phyloP scores from a whole-genome alignment of 2,888 invertebrate genomes.

The Tenthredo distinguenda region DNA sequence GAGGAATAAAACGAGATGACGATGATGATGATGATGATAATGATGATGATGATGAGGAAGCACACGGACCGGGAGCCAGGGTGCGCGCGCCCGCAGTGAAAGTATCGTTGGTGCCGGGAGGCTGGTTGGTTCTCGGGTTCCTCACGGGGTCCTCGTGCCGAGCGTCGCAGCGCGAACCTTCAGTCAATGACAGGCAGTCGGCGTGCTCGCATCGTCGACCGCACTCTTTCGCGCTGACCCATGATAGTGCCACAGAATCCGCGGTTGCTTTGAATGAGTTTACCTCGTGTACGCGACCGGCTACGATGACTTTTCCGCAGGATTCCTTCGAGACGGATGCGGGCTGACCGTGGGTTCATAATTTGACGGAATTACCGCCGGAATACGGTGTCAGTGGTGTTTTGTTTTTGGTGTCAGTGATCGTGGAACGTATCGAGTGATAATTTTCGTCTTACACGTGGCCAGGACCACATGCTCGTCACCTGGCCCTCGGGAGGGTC shows the following conservation, averaged over 20 bases:
- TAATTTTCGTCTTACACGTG: constrained; percentile 7
- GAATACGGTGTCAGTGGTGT: constrained; percentile 19
- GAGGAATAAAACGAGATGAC: not conserved
- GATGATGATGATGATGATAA: constrained; percentile 5
- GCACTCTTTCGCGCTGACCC: not conserved
- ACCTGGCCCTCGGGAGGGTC: constrained; percentile 46
- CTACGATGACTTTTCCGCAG: not conserved
- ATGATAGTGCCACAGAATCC: not conserved
- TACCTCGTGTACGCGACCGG: not conserved
- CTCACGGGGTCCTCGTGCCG: constrained; percentile 48
- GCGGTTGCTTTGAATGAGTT: not conserved
- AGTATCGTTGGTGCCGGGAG: constrained; percentile 59
- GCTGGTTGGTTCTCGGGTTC: constrained; percentile 42
- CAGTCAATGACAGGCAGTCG: constrained; percentile 52
- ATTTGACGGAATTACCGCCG: not conserved
- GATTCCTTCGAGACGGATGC: not conserved
- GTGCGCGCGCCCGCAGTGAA: constrained; percentile 69
- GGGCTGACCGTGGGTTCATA: not conserved
- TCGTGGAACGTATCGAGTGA: not conserved
- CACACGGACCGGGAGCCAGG: constrained; percentile 57
- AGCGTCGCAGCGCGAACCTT: constrained; percentile 40
- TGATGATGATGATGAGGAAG: constrained; percentile 57
- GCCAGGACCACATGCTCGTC: constrained; percentile 30
- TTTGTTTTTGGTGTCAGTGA: not conserved
- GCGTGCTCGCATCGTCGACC: constrained; percentile 33